Base-by-base conservation (phyloP, 1,140 invertebrate genomes). In the Uloborus diversus region DNA sequence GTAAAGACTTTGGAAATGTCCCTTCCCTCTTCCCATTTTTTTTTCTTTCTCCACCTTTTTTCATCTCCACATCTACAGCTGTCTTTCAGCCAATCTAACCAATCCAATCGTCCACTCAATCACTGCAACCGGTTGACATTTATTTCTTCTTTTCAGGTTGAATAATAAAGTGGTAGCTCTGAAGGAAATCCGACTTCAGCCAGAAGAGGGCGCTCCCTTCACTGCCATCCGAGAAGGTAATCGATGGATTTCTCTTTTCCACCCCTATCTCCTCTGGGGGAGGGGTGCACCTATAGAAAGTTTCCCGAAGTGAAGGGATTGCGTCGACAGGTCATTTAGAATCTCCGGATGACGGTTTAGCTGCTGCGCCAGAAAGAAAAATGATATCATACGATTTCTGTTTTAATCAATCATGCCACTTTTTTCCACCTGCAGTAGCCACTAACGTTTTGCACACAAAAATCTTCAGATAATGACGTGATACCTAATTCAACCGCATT, bases 131-230 rank as follows among this genome's bases (percentile, higher is more conserved):
- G 53, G 14, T 56, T 0, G n/a, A 35, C 20, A 7, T 27, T 35
- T 35, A 33, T 23, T 59, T 57, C 42, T 28, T 33, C 47, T 49
- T 68, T 64, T 30, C 32, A 82, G 81, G 28, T 86, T 93, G 37
- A 92, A 91, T 51, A 91, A 91, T 81, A 91, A 90, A 84, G 84
- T 91, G 68, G 92, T 93, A 42, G 92, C 92, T 56, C 84, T 93
- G n/a, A 93, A 93, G 85, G 92, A 93, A 86, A 93, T 93, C 81
- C 87, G 82, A 4, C 85, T 93, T 42, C 92, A 93, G 84, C 91
- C 92, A 83, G 92, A 93, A 84, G 92, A 93, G 86, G 92, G 92
- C 5, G 91, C 92, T 37, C 92, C 92, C 13, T 93, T 92, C 85
- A 93, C 92, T 35, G 92, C 92, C 56, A 93, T 93, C 81, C 85